Evolutionary conservation across 2,888 invertebrate species (phyloP).

Genomic region (Creontiades dilutus): DNA sequence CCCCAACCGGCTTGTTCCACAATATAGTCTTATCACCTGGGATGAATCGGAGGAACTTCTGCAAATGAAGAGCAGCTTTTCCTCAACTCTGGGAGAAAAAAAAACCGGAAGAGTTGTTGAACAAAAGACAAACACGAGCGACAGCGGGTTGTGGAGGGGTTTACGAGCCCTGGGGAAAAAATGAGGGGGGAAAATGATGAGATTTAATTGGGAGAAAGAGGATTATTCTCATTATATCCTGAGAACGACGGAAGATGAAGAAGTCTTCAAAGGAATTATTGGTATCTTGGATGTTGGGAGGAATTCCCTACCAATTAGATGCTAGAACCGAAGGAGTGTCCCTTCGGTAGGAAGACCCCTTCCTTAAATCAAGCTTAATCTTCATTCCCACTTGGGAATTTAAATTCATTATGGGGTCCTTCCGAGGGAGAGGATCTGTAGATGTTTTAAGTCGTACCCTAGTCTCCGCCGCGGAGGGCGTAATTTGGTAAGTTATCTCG

Average conservation of each 20-base stretch:
- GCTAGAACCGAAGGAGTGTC: slow-evolving; percentile 55
- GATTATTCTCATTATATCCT: slow-evolving; percentile 75
- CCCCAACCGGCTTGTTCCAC: background rate
- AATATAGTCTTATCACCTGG: background rate
- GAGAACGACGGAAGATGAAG: slow-evolving; percentile 62
- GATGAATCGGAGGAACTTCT: background rate
- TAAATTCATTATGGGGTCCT: slow-evolving; percentile 67
- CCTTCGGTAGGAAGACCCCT: slow-evolving; percentile 29
- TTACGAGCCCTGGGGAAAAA: slow-evolving; percentile 30
- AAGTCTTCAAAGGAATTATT: slow-evolving; percentile 68
- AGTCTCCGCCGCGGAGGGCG: slow-evolving; percentile 49
- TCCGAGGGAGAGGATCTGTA: slow-evolving; percentile 43
- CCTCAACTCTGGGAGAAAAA: background rate
- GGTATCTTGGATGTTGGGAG: slow-evolving; percentile 53
- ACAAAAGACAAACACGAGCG: background rate
- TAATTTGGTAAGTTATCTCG: slow-evolving; percentile 71
- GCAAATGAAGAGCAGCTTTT: slow-evolving; percentile 2
- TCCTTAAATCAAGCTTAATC: slow-evolving; percentile 68
- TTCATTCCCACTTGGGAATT: slow-evolving; percentile 69
- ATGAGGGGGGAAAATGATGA: slow-evolving; percentile 53
- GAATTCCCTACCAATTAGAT: slow-evolving; percentile 63
- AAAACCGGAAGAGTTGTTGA: background rate
- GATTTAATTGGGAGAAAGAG: slow-evolving; percentile 76
- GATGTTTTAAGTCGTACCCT: slow-evolving; percentile 63
- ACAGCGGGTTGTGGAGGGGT: slow-evolving; percentile 5